phyloP scores from a whole-genome alignment of 2,888 invertebrate species.

The Cantharis flavilabris region DNA sequence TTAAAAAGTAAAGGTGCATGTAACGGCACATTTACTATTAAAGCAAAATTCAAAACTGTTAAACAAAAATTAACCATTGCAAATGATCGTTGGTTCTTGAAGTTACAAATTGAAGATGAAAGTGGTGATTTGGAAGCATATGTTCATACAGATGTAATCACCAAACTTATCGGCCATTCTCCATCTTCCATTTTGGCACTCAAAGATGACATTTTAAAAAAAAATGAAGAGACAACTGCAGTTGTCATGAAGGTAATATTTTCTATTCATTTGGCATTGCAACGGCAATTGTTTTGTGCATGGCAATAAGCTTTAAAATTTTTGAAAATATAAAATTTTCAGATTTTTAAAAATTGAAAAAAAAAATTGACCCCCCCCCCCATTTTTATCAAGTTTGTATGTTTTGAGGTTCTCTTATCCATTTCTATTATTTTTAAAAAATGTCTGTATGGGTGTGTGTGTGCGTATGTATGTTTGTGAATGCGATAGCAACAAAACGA shows the following conservation, averaged over 20 bases:
- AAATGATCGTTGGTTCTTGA: constrained; percentile 61
- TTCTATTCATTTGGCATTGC: background rate
- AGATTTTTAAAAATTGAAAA: too few species aligned
- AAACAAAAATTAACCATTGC: constrained; percentile 61
- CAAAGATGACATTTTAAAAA: constrained; percentile 31
- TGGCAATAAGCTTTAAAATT: too few species aligned
- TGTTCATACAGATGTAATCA: constrained; percentile 62
- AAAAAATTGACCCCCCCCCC: too few species aligned
- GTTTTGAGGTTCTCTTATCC: too few species aligned
- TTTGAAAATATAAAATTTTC: too few species aligned
- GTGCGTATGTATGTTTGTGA: too few species aligned
- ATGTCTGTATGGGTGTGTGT: too few species aligned
- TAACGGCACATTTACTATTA: constrained; percentile 60
- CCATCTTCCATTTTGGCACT: constrained; percentile 45
- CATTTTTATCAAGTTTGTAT: too few species aligned
- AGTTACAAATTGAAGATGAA: constrained; percentile 62
- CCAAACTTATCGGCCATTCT: constrained; percentile 58
- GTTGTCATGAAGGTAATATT: constrained; percentile 38
- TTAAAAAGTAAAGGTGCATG: constrained; percentile 42
- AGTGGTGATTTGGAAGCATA: constrained; percentile 61
- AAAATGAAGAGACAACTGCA: constrained; percentile 34
- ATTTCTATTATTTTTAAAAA: too few species aligned
- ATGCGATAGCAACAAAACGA: too few species aligned
- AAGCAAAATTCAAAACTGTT: constrained; percentile 62
- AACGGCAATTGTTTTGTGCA: too few species aligned